Percentiles rank a stretch among this genome's conserved stretches.
Conservation (phyloP, 2,888 invertebrate genomes). For the Caenorhabditis sinica region DNA sequence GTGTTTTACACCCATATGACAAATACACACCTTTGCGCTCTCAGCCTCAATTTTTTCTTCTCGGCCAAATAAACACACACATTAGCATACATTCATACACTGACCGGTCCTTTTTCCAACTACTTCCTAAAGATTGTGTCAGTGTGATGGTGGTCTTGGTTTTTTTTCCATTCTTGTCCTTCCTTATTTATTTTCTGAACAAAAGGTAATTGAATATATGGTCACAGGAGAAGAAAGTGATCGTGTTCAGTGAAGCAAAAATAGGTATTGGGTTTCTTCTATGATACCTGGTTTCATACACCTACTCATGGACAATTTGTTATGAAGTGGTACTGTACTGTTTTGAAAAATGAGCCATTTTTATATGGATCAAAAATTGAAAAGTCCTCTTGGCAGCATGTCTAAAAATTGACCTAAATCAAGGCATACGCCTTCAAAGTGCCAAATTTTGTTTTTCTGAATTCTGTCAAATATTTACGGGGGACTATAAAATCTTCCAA, state of each 20-base stretch:
- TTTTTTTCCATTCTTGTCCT: slow-evolving; percentile 2
- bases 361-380: too few species aligned
- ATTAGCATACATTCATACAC: slow-evolving; percentile 61
- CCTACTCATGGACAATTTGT: too few species aligned
- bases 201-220: slow-evolving; percentile 54
- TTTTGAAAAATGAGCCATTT: too few species aligned
- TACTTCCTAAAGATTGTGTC: slow-evolving; percentile 14
- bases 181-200: slow-evolving; percentile 19
- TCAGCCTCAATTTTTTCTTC: slow-evolving; percentile 30
- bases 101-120: slow-evolving; percentile 50
- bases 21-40: slow-evolving; percentile 59
- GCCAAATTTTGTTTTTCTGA: too few species aligned
- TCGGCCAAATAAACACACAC: slow-evolving; percentile 62
- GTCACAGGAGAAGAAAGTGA: slow-evolving; percentile 31
- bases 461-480: too few species aligned
- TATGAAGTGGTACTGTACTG: too few species aligned
- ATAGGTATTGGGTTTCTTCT: neutral
- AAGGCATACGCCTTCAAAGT: too few species aligned
- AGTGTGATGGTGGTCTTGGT: slow-evolving; percentile 10
- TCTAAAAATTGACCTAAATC: too few species aligned
- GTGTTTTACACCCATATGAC: slow-evolving; percentile 62
- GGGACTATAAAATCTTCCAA: too few species aligned
- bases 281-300: neutral
- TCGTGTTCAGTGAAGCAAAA: slow-evolving; percentile 18
- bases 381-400: too few species aligned